phyloP scores from a whole-genome alignment of 2,888 invertebrate species.

The Micoletzkya japonica region DNA sequence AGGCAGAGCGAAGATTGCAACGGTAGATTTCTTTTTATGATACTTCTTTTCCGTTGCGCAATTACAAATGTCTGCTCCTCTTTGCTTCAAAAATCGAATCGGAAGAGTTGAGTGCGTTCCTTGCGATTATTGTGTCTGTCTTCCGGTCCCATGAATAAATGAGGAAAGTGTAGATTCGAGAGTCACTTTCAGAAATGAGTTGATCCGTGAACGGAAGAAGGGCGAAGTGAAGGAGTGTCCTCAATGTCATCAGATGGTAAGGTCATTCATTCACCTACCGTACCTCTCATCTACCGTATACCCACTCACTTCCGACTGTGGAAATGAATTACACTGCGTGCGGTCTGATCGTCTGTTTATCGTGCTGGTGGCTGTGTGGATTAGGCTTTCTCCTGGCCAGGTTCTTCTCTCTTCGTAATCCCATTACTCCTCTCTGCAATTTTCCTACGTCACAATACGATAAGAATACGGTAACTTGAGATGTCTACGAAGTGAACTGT shows the following conservation, averaged over 20 bases:
- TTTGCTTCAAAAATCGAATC: too few relatives aligned
- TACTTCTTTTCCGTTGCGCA: too few relatives aligned
- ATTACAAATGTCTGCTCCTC: too few relatives aligned
- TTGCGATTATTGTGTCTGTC: too few relatives aligned
- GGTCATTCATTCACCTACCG: background rate
- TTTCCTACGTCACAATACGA: background rate
- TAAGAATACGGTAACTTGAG: background rate
- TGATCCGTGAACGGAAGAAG: slow-evolving; percentile 8
- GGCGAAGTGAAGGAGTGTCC: slow-evolving; percentile 17
- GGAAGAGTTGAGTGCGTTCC: too few relatives aligned
- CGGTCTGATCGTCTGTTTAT: slow-evolving; percentile 29
- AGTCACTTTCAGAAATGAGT: background rate
- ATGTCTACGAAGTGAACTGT: slow-evolving; percentile 24
- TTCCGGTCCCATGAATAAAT: too few relatives aligned
- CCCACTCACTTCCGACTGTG: slow-evolving; percentile 15
- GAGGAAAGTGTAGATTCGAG: too few relatives aligned
- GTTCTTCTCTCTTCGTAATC: slow-evolving; percentile 4
- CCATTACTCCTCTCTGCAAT: background rate
- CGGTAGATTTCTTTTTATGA: too few relatives aligned
- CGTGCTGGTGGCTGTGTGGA: slow-evolving; percentile 35
- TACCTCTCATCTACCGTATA: background rate
- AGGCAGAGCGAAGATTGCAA: too few relatives aligned
- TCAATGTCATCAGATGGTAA: slow-evolving; percentile 23
- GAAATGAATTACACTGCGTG: slow-evolving; percentile 16
- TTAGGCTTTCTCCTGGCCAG: slow-evolving; percentile 27